These are phyloP conservation scores for Chrysaora quinquecirrha DNA, from an alignment of 30 jellyfish, hydroid and myxozoan genomes.

Conservation along the genomic window DNA sequence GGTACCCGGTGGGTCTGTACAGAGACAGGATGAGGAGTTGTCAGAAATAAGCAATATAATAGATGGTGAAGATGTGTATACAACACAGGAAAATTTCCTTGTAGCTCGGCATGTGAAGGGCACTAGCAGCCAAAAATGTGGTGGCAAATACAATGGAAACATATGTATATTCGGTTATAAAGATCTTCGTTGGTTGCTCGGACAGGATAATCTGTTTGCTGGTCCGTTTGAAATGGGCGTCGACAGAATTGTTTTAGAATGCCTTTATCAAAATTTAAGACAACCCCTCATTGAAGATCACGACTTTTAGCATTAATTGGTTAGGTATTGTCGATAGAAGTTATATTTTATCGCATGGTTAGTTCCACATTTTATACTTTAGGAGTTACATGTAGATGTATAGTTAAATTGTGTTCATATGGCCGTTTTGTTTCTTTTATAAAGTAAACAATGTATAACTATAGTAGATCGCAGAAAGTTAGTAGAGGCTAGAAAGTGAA, in stretches of 20 bases:
- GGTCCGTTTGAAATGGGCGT: conserved; percentile 86
- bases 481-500: no score
- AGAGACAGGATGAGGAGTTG: conserved; percentile 25
- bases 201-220: conserved; percentile 89
- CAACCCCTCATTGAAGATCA: conserved; percentile 72
- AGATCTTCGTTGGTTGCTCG: conserved; percentile 88
- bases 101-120: conserved; percentile 71
- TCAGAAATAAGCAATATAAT: not conserved
- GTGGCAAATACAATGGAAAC: conserved; percentile 76
- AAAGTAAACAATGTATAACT: no score
- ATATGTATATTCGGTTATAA: conserved; percentile 74
- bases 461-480: no score
- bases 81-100: conserved; percentile 58
- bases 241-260: conserved; percentile 82
- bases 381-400: no score
- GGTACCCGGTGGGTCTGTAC: conserved; percentile 90
- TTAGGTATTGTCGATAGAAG: no score
- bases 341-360: no score
- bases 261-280: conserved; percentile 70
- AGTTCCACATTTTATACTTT: no score
- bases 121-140: conserved; percentile 62
- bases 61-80: conserved; percentile 38
- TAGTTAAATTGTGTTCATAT: no score
- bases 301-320: no score
- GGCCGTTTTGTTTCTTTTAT: no score